Evolutionary conservation across 2,797 vertebrate species (phyloP), one percentile per base, ranked within the genome.

Genomic region (Megaceryle alcyon): DNA sequence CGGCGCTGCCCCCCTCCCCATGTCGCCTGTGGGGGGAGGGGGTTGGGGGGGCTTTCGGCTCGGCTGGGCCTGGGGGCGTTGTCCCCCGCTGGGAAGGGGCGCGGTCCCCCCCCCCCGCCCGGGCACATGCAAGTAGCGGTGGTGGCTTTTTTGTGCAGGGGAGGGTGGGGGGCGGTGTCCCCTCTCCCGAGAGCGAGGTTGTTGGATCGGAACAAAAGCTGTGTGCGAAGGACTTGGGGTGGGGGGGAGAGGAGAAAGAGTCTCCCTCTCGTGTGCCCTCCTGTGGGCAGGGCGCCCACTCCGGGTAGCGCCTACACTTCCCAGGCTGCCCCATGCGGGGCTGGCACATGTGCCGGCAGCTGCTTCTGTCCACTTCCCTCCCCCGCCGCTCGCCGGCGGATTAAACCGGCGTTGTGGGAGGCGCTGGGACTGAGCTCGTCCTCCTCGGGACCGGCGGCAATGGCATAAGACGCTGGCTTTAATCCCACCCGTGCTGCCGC

Each of bases 21-120:
- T 8, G 48, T 49, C 12, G 48, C 12, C 13, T 5, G 15, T 14
- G 49, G 49, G 19, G 10, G 19, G 35, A 8, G 29, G 39, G 28
- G 16, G 20, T 2, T 14, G 35, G 26, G 17, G 14, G 79, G 69
- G 6, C 17, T 17, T 31, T 4, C 6, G 13, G 64, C 12, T 41
- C 21, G 25, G 41, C 46, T 56, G 77, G 85, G 72, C 57, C 72
- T 33, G 85, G 91, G 72, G 91, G 85, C 85, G 94, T 91, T 76
- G 81, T 71, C 81, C 22, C 53, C 63, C 11, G 5, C 4, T 16
- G 76, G 26, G 81, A 43, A 53, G 85, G 81, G 88, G 91, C 61
- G 63, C 84, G 71, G 70, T 56, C 12, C 7, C 21, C 18, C 7
- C 21, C 18, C 10, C 22, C 46, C 46, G 39, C 39, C 11, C 6